Percentiles rank a stretch among this genome's conserved stretches.
Conservation (phyloP, 2,113 vertebrate genomes). For the Podiceps cristatus region DNA sequence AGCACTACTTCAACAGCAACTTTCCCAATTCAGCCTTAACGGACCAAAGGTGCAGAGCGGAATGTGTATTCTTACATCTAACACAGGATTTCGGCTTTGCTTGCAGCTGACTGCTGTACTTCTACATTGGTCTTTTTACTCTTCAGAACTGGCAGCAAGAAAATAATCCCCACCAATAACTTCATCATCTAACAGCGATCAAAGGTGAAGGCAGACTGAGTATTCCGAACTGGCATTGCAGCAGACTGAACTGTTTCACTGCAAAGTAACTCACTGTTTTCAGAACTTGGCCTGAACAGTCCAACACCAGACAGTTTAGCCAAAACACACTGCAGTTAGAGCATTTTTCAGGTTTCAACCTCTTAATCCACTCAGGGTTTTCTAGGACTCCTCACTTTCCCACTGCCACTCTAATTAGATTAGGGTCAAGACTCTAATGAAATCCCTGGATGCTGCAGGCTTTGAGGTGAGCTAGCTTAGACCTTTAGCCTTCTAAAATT, state of each 20-base stretch:
- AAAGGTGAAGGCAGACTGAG: neutral
- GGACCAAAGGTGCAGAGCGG: fast-evolving
- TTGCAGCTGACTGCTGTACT: neutral
- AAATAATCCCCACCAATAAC: neutral
- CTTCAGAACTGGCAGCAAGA: neutral
- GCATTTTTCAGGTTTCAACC: neutral
- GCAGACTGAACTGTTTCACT: neutral
- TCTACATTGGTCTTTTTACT: fast-evolving
- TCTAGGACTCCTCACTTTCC: slow-evolving; percentile 31
- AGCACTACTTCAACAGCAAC: fast-evolving
- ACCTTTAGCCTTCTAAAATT: slow-evolving; percentile 21
- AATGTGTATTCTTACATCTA: neutral
- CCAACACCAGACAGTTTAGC: neutral
- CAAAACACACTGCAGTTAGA: neutral
- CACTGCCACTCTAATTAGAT: neutral
- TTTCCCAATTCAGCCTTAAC: neutral
- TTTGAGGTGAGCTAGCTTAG: neutral
- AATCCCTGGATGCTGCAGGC: neutral
- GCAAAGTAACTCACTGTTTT: fast-evolving
- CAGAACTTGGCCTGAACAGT: neutral
- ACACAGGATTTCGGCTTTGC: neutral
- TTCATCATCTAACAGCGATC: fast-evolving
- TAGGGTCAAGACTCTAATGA: neutral
- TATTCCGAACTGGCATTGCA: neutral
- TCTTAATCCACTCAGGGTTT: slow-evolving; percentile 37